phyloP scores from a whole-genome alignment of 2,797 vertebrate species.

The Odontamblyopus lacepedii region DNA sequence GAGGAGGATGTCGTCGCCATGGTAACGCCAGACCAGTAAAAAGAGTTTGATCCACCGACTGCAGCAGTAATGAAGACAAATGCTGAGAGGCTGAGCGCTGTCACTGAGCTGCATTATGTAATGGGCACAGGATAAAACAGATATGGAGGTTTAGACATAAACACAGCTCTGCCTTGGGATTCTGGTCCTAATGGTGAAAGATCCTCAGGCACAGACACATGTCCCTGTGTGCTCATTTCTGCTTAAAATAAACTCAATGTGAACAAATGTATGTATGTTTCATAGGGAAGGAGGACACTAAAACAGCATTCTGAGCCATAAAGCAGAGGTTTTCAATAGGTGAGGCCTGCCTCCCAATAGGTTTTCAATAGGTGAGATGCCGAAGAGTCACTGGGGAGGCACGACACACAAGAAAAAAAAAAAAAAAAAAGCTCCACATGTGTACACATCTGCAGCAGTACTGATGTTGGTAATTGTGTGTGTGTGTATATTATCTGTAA shows the following conservation, averaged over 20 bases:
- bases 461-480: no score
- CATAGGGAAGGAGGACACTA: neutral
- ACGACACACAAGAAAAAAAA: no score
- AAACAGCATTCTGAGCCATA: no score
- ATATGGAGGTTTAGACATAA: neutral
- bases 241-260: neutral
- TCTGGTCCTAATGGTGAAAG: neutral
- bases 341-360: no score
- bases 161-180: neutral
- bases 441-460: no score
- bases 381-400: no score
- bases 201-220: neutral
- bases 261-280: neutral
- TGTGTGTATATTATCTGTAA: no score
- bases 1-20: slow-evolving; percentile 3
- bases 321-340: no score
- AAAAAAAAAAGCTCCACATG: no score
- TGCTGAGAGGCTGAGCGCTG: neutral
- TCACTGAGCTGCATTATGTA: neutral
- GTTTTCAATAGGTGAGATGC: no score
- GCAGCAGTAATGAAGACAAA: slow-evolving; percentile 3
- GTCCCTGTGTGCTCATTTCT: neutral
- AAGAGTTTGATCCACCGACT: neutral
- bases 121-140: neutral
- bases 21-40: neutral